Percentiles rank a stretch among this genome's conserved stretches.
Conservation (phyloP, 2,888 invertebrate genomes). For the Mamestra brassicae region DNA sequence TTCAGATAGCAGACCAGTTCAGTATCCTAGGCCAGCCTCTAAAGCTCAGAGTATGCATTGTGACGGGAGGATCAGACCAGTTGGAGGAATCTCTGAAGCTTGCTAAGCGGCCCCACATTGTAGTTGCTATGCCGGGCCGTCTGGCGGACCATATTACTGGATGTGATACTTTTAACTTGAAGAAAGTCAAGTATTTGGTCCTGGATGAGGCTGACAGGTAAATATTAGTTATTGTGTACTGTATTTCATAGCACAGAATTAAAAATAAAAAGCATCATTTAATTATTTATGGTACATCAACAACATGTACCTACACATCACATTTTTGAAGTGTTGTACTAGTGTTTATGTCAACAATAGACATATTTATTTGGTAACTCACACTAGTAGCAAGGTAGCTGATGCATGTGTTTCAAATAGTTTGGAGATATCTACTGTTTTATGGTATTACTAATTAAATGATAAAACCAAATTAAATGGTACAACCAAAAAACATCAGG, state of each 20-base stretch:
- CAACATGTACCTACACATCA: too few relatives aligned
- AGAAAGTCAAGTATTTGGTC: constrained; percentile 96
- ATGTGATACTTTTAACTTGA: constrained; percentile 95
- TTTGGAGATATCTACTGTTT: too few relatives aligned
- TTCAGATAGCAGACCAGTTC: constrained; percentile 98
- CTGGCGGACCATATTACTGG: constrained; percentile 98
- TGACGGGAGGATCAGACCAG: constrained; percentile 99
- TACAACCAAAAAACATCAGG: too few relatives aligned
- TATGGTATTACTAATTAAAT: too few relatives aligned
- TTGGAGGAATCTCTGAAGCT: constrained; percentile 96
- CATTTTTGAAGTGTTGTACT: too few relatives aligned
- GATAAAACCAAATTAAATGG: too few relatives aligned
- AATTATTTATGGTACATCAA: too few relatives aligned
- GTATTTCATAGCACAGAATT: background rate
- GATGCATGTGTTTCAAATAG: too few relatives aligned
- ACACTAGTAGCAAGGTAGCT: too few relatives aligned
- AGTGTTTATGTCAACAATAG: too few relatives aligned
- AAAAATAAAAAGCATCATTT: too few relatives aligned
- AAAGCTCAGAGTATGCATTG: constrained; percentile 95
- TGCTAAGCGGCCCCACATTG: constrained; percentile 96
- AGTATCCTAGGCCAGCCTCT: constrained; percentile 97
- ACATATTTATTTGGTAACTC: too few relatives aligned
- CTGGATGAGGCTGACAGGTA: constrained; percentile 99
- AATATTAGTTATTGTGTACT: background rate
- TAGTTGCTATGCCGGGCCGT: constrained; percentile 99